phyloP scores from a whole-genome alignment of 2,113 vertebrate genomes.

The Candoia aspera region DNA sequence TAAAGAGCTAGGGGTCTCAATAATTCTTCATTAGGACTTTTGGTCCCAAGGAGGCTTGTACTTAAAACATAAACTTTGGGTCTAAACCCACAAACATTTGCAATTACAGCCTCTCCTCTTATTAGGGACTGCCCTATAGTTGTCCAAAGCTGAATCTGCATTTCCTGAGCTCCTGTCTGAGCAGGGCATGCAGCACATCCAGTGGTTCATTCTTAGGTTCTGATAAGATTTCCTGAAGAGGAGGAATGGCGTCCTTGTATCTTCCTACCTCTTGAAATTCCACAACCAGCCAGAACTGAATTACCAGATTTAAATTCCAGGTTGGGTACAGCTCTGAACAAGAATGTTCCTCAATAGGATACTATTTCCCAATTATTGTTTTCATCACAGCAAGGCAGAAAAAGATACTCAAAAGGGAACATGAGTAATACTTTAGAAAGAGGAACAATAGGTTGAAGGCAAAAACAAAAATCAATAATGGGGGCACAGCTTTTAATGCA shows the following conservation, averaged over 20 bases:
- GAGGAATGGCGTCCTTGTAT: neutral
- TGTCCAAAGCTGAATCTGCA: neutral
- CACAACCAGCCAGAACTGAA: neutral
- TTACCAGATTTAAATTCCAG: neutral
- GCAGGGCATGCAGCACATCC: neutral
- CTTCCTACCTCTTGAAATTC: neutral
- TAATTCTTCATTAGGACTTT: neutral
- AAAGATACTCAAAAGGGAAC: neutral
- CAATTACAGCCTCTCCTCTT: neutral
- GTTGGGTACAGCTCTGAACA: neutral
- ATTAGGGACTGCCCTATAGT: neutral
- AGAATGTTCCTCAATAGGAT: neutral
- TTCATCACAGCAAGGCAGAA: neutral
- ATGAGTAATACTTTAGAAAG: neutral
- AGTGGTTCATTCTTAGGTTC: neutral
- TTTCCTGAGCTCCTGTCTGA: neutral
- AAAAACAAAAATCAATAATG: neutral
- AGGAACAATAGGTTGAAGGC: neutral
- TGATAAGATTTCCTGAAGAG: neutral
- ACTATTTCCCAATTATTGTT: neutral
- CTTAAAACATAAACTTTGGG: neutral
- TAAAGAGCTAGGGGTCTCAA: neutral
- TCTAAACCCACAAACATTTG: neutral
- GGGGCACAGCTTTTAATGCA: neutral
- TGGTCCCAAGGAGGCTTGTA: neutral